Evolutionary conservation across 2,113 vertebrate species (phyloP), one percentile per base, ranked within the genome.

Genomic region (Scartelaos histophorus): DNA sequence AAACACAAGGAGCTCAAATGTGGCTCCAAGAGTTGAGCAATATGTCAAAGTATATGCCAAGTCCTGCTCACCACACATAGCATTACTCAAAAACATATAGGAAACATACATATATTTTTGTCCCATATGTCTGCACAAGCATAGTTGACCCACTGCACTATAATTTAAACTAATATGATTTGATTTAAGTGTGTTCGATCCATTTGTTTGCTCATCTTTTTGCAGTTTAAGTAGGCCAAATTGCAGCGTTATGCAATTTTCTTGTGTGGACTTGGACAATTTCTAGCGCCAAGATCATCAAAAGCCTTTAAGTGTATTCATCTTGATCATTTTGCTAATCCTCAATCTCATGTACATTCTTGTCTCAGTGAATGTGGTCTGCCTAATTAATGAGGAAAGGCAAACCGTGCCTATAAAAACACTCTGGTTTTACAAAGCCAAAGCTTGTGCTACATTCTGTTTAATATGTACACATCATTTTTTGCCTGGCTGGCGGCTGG

Each of bases 401-500:
- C 61, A 64, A 64, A 64, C 61, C 34, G 13, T n/a, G 29, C 34
- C 61, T 38, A 43, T 38, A 21, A 64, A 57, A 61, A 29, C 25
- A 61, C 13, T 60, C 12, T 13, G 7, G 25, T 61, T 61, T 61
- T 34, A 61, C 58, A 61, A 58, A 61, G 58, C 7, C 13, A 34
- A 29, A 29, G 25, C 58, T 61, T 61, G 58, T 61, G 58, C 29
- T 64, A 64, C 61, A 64, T 64, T 17, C 34, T 64, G 43, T 38
- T 64, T 64, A 38, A 62, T 64, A 38, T 64, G 61, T 64, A 64
- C 35, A 64, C 34, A 64, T 43, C 9, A 64, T 64, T 43, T 64
- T 38, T 64, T 38, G 61, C 61, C 61, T 64, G 61, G 34, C 19
- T 64, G 19, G 61, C 35, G 17, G 9, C 61, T 64, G 61, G 61